phyloP scores from a whole-genome alignment of 2,888 invertebrate genomes.

The Empis livida region DNA sequence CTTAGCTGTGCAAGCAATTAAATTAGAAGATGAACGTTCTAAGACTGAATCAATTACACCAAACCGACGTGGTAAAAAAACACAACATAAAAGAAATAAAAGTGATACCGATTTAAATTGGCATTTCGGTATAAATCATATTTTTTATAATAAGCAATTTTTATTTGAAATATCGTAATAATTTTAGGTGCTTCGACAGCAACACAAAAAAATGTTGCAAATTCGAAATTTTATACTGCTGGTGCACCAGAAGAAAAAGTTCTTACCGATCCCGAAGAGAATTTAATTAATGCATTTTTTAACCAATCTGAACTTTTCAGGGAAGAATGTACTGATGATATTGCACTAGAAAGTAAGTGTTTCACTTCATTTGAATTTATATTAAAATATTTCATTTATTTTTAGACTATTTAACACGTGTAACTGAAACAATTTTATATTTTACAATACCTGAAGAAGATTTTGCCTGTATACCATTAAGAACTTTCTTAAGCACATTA shows the following conservation, averaged over 20 bases:
- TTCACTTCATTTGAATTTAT: no score
- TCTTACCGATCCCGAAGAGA: slow-evolving; percentile 13
- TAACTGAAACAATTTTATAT: slow-evolving; percentile 16
- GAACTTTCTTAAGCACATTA: slow-evolving; percentile 15
- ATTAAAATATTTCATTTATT: background rate
- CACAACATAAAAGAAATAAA: slow-evolving; percentile 54
- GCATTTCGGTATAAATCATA: slow-evolving; percentile 39
- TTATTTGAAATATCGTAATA: background rate
- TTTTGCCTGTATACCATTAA: slow-evolving; percentile 16
- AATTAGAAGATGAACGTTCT: slow-evolving; percentile 5
- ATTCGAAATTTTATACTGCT: slow-evolving; percentile 15
- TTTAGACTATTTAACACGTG: slow-evolving; percentile 14
- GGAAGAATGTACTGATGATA: slow-evolving; percentile 14
- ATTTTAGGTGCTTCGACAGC: slow-evolving; percentile 5
- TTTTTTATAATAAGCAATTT: background rate
- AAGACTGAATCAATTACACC: slow-evolving; percentile 17
- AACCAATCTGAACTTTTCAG: slow-evolving; percentile 13
- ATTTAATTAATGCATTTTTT: slow-evolving; percentile 16
- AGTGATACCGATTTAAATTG: slow-evolving; percentile 61
- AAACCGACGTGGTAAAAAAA: slow-evolving; percentile 29
- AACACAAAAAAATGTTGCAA: slow-evolving; percentile 13
- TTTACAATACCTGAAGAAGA: slow-evolving; percentile 15
- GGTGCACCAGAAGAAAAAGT: slow-evolving; percentile 11
- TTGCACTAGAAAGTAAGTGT: slow-evolving; percentile 14
- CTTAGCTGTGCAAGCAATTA: slow-evolving; percentile 12